phyloP scores from a whole-genome alignment of 2,888 invertebrate genomes.

The Agrochola lota region DNA sequence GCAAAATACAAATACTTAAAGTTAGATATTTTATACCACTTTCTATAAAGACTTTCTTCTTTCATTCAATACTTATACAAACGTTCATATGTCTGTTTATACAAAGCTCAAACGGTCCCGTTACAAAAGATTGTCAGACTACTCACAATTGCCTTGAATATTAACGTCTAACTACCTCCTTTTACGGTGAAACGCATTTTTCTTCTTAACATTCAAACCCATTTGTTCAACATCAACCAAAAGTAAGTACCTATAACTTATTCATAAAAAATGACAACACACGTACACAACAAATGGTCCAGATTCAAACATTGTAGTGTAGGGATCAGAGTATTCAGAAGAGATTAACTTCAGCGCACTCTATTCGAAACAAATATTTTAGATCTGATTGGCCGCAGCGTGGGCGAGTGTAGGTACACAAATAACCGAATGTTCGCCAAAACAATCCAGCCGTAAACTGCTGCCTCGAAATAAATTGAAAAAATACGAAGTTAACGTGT shows the following conservation, averaged over 20 bases:
- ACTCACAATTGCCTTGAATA: slow-evolving; percentile 48
- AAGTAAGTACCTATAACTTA: slow-evolving; percentile 6
- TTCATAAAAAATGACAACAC: slow-evolving; percentile 52
- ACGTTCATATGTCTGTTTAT: slow-evolving; percentile 21
- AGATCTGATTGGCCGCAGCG: slow-evolving; percentile 59
- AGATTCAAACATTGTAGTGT: slow-evolving; percentile 51
- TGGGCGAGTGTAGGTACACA: slow-evolving; percentile 41
- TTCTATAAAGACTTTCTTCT: slow-evolving; percentile 11
- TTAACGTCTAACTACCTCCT: slow-evolving; percentile 38
- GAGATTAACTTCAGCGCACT: slow-evolving; percentile 64
- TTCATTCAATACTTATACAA: slow-evolving; percentile 12
- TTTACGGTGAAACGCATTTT: slow-evolving; percentile 34
- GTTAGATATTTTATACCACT: slow-evolving; percentile 4
- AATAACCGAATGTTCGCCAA: slow-evolving; percentile 60
- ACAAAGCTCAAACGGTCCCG: slow-evolving; percentile 22
- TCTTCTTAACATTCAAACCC: slow-evolving; percentile 32
- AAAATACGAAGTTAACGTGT: slow-evolving; percentile 45
- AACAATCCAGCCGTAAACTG: slow-evolving; percentile 54
- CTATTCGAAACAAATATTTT: slow-evolving; percentile 65
- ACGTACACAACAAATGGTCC: slow-evolving; percentile 21
- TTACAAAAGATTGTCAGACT: slow-evolving; percentile 28
- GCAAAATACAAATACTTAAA: slow-evolving; percentile 8
- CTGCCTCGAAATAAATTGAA: slow-evolving; percentile 58
- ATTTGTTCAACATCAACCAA: slow-evolving; percentile 52
- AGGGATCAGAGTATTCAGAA: slow-evolving; percentile 51